phyloP scores from a whole-genome alignment of 2,113 vertebrate genomes.

The Ardeotis arabs region DNA sequence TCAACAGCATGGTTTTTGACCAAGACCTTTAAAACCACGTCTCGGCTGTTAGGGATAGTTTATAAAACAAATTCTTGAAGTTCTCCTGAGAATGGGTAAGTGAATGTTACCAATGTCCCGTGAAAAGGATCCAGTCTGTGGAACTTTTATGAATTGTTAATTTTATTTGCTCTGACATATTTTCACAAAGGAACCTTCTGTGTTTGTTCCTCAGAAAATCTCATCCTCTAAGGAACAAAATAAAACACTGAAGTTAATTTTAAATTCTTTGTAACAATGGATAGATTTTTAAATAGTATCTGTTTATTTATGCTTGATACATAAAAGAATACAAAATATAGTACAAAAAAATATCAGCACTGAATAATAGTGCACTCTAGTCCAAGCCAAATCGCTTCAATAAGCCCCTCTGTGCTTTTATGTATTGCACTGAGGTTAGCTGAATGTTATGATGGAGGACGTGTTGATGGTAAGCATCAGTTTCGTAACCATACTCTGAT shows the following conservation, averaged over 20 bases:
- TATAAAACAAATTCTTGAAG: background rate
- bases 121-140: slow-evolving; percentile 2
- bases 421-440: background rate
- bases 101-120: background rate
- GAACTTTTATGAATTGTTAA: background rate
- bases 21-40: background rate
- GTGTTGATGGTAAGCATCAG: background rate
- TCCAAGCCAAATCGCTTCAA: background rate
- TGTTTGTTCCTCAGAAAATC: background rate
- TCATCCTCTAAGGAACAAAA: background rate
- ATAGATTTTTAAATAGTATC: background rate
- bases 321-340: background rate
- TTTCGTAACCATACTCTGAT: background rate
- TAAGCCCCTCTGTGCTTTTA: background rate
- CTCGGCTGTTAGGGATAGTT: background rate
- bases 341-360: background rate
- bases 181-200: slow-evolving; percentile 1
- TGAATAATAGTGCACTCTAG: background rate
- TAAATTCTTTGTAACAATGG: background rate
- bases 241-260: background rate
- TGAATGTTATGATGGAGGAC: background rate
- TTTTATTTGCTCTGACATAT: slow-evolving; percentile 20
- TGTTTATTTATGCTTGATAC: background rate
- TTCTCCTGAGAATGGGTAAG: slow-evolving; percentile 9
- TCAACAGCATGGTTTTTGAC: background rate